Conservation (phyloP, 2,888 invertebrate species). For the Pseudoips prasinana region DNA sequence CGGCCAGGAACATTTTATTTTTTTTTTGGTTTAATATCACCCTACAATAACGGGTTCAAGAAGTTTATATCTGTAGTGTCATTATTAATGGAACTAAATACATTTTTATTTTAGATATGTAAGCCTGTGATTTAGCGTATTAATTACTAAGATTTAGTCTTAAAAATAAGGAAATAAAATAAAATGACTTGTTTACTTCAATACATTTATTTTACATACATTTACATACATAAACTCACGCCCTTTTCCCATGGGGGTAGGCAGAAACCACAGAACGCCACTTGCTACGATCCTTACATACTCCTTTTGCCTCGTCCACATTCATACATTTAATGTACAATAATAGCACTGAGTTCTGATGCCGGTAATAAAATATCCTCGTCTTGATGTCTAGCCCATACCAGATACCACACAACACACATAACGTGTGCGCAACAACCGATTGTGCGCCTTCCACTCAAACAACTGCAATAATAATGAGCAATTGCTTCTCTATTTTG, state of each 20-base stretch:
- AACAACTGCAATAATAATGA: constrained; percentile 2
- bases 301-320: neutral
- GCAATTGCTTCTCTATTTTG: neutral
- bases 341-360: too few relatives aligned
- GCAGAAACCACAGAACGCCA: neutral
- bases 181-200: constrained; percentile 1
- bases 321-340: neutral
- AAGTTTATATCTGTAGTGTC: neutral
- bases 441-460: constrained; percentile 3
- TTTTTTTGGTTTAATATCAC: neutral
- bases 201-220: constrained; percentile 1
- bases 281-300: neutral
- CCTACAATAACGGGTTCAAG: too few relatives aligned
- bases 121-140: constrained; percentile 1
- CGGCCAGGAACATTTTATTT: constrained; percentile 1
- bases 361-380: too few relatives aligned
- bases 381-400: constrained; percentile 1
- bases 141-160: neutral
- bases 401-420: constrained; percentile 1
- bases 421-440: constrained; percentile 3
- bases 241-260: too few relatives aligned
- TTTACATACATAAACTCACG: too few relatives aligned
- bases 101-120: neutral
- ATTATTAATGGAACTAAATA: constrained; percentile 1
- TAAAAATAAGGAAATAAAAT: constrained; percentile 2